A percentile compares a stretch with the other conserved stretches of the same genome.
Conservation (phyloP, 2,113 vertebrate genomes). For the Periophthalmodon schlosseri region DNA sequence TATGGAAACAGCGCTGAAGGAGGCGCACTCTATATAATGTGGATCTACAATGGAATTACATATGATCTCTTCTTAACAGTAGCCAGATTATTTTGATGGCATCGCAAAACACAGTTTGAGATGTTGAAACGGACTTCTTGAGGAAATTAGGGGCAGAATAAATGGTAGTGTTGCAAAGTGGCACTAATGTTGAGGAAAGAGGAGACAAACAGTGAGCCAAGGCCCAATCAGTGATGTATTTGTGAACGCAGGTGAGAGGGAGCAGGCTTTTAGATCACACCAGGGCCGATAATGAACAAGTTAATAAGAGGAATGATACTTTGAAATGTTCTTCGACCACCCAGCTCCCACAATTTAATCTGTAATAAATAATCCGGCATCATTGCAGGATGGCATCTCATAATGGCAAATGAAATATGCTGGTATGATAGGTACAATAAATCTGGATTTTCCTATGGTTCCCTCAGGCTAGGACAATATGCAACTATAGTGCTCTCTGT, state of each 20-base stretch:
- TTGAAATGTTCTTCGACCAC: constrained; percentile 97
- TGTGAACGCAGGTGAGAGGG: constrained; percentile 72
- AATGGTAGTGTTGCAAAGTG: constrained; percentile 36
- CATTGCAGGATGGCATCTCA: constrained; percentile 99
- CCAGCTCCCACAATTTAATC: constrained; percentile 99
- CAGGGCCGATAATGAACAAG: constrained; percentile 95
- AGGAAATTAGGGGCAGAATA: constrained; percentile 47
- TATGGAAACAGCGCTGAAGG: constrained; percentile 36
- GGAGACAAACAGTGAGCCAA: constrained; percentile 54
- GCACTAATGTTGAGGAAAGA: constrained; percentile 50
- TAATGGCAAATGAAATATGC: constrained; percentile 99
- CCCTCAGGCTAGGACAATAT: constrained; percentile 99
- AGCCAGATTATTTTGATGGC: background rate
- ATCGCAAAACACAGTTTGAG: background rate
- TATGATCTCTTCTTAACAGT: constrained; percentile 4
- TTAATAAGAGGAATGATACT: constrained; percentile 99
- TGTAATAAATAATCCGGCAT: constrained; percentile 99
- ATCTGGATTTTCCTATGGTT: constrained; percentile 99
- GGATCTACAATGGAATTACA: background rate
- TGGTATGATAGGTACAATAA: constrained; percentile 99
- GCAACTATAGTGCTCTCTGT: constrained; percentile 99
- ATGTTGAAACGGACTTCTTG: constrained; percentile 27
- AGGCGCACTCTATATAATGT: background rate
- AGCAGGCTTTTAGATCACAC: constrained; percentile 84
- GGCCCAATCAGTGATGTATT: constrained; percentile 68